These are phyloP conservation scores for Mactra quadrangularis DNA, from an alignment of 1,140 invertebrate species.

Conservation along the genomic window DNA sequence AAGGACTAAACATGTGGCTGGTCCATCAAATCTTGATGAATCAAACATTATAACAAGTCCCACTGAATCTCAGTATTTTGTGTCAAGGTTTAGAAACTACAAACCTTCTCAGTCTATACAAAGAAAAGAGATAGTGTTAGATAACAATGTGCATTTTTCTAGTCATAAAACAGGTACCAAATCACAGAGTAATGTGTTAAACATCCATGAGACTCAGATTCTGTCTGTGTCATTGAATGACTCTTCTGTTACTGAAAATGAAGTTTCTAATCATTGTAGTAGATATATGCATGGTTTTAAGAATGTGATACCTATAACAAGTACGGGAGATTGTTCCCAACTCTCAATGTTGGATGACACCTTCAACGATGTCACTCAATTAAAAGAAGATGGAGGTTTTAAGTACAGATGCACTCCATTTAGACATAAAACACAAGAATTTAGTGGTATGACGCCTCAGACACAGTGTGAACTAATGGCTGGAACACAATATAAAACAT, in stretches of 20 bases:
- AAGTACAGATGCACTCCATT: conserved; percentile 51
- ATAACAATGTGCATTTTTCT: not conserved
- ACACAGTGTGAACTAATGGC: conserved; percentile 37
- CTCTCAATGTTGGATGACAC: not conserved
- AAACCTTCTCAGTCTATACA: conserved; percentile 18
- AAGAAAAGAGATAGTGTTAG: not conserved
- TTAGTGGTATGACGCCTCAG: not conserved
- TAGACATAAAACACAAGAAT: not conserved
- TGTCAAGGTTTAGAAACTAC: conserved; percentile 41
- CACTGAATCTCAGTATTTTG: conserved; percentile 33
- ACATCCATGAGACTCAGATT: too few relatives aligned
- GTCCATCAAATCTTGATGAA: not conserved
- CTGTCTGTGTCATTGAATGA: too few relatives aligned
- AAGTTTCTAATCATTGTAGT: too few relatives aligned
- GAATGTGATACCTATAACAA: too few relatives aligned
- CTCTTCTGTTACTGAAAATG: too few relatives aligned
- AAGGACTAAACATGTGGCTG: too few relatives aligned
- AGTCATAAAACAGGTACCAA: not conserved
- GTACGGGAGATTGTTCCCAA: too few relatives aligned
- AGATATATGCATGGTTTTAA: too few relatives aligned
- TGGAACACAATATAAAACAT: conserved; percentile 43
- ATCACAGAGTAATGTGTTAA: too few relatives aligned
- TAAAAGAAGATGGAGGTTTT: conserved; percentile 50
- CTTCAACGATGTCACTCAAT: conserved; percentile 29
- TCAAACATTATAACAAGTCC: not conserved